Base-by-base conservation (phyloP, 1,140 invertebrate species). In the Scaptodrosophila lebanonensis region DNA sequence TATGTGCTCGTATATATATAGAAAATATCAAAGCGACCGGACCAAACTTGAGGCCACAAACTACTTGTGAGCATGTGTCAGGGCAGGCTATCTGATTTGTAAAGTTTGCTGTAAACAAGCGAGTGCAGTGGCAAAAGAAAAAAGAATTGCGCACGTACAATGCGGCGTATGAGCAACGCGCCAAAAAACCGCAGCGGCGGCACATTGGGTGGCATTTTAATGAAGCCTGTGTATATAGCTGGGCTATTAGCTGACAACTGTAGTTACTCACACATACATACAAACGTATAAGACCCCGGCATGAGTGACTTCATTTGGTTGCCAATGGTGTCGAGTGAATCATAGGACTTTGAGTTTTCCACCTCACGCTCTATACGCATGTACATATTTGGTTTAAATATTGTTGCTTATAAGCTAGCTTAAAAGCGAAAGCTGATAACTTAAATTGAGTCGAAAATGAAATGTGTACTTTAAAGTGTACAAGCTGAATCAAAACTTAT, bases 11-110 rank as follows among this genome's bases (percentile, higher is more conserved):
- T 11, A 56, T 2, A 22, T 65, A 69, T 64, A 68, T 62, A 35
- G 63, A 61, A 66, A 49, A 77, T 79, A 79, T 79, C 67, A 77
- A 77, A 77, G 70, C 30, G 39, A 35, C 57, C 32, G 42, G 3
- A 33, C 33, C 56, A 61, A 25, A 25, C 8, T 25, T 25, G 27
- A 25, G 42, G 36, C 35, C 49, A 63, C 7, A 42, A 36, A 59
- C 9, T n/a, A n/a, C n/a, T n/a, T n/a, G n/a, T n/a, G n/a, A n/a
- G n/a, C n/a, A n/a, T n/a, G n/a, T n/a, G n/a, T n/a, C n/a, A n/a
- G n/a, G n/a, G 43, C 17, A 38, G 71, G 72, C 63, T 71, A 76
- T 76, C 71, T 76, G 71, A 76, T 76, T 76, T 76, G 62, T 57
- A 49, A 57, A 52, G 63, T 69, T 66, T 38, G 8, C 12, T 33